These are phyloP conservation scores for Philaethria dido DNA, from an alignment of 2,888 invertebrate species.

Conservation along the genomic window DNA sequence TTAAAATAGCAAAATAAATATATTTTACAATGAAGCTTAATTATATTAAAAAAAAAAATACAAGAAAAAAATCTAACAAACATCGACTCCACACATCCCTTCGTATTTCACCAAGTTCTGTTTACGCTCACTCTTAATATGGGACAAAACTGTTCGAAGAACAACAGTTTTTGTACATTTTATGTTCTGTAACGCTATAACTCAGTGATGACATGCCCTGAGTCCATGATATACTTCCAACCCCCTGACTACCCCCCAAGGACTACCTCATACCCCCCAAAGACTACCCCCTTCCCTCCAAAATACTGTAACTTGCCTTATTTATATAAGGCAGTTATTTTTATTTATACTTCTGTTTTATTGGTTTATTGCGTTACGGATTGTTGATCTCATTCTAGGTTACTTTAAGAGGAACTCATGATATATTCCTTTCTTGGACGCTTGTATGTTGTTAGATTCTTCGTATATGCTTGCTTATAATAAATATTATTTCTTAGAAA, in stretches of 20 bases:
- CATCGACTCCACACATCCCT: constrained; percentile 56
- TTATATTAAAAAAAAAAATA: not conserved
- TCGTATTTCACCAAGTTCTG: constrained; percentile 76
- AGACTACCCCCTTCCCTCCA: not conserved
- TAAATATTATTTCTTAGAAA: not conserved
- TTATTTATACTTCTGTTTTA: constrained; percentile 57
- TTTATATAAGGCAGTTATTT: constrained; percentile 57
- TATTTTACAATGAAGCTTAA: too few relatives aligned
- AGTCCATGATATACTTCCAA: constrained; percentile 67
- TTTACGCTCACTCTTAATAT: constrained; percentile 83
- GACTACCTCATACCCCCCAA: too few relatives aligned
- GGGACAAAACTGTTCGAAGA: constrained; percentile 83
- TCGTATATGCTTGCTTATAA: not conserved
- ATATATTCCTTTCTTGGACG: constrained; percentile 29
- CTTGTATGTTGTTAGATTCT: constrained; percentile 5
- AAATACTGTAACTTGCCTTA: constrained; percentile 47
- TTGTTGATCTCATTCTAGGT: constrained; percentile 66
- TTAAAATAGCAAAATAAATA: too few relatives aligned
- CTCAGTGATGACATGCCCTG: constrained; percentile 66
- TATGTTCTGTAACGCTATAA: constrained; percentile 82
- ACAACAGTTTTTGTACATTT: constrained; percentile 83
- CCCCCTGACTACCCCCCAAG: too few relatives aligned
- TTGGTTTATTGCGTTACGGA: constrained; percentile 66
- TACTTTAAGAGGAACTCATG: constrained; percentile 48
- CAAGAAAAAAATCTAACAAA: not conserved